Evolutionary conservation across 2,113 vertebrate species (phyloP), one percentile per base, ranked within the genome.

Genomic region (Orientallactaga bullata): DNA sequence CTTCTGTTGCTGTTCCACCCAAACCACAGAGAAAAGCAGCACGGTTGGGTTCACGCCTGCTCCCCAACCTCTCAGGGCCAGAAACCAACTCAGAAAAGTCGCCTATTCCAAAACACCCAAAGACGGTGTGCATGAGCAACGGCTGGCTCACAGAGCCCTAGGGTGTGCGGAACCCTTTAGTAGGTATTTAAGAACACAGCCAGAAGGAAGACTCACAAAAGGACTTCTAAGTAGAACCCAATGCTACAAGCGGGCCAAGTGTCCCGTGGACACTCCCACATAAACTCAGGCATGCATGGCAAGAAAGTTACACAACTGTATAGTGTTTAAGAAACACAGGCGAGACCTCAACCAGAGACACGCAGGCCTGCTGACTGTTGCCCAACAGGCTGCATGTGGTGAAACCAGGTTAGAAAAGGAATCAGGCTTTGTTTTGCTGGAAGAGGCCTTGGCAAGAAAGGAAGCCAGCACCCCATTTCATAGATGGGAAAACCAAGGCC

Each of bases 1-100:
- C 78, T 39, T 73, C 51, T 66, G 24, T 24, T 61, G 84, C 16
- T 0, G 0, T 47, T 72, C 71, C 81, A 79, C 73, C 92, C 89
- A 91, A 88, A 76, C 68, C 77, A 89, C 81, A 76, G 85, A 90
- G 47, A 93, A 80, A 47, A 55, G 21, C 63, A 81, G 15, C 85
- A 13, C 63, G 23, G 16, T 77, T 69, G 74, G 7, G 5, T n/a
- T 61, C 78, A 79, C 2, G 7, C 5, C 18, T 5, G 1, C 32
- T 26, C 23, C 30, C 26, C 9, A 28, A 39, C 71, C 93, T 93
- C 81, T 85, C 81, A 61, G 68, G 94, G 81, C 35, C 65, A 39
- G 37, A 96, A 90, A 84, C 24, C 5, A 37, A 86, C 60, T n/a
- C 2, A 1, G 24, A 30, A 35, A 93, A 65, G 47, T 55, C 69